phyloP scores from a whole-genome alignment of 2,888 invertebrate species.

The Glyphotaelius pellucidus region DNA sequence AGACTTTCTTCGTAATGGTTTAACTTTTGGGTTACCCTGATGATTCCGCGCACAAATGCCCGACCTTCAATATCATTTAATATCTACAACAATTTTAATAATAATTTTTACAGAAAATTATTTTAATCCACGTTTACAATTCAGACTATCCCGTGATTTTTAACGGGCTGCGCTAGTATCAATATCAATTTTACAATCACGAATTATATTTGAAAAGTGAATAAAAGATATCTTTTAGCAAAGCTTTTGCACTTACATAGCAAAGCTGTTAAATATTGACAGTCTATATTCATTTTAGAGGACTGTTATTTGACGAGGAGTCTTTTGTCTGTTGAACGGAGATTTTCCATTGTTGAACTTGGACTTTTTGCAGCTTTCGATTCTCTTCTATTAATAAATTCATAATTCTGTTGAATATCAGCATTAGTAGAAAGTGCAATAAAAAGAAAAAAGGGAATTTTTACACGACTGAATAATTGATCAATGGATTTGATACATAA shows the following conservation, averaged over 20 bases:
- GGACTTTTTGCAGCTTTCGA: not conserved
- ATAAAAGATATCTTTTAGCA: not conserved
- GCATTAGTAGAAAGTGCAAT: not conserved
- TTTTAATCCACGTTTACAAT: no score
- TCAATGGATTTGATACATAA: no score
- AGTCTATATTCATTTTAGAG: slow-evolving; percentile 9
- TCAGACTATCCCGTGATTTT: no score
- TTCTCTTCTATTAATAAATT: not conserved
- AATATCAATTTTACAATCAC: not conserved
- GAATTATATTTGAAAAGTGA: not conserved
- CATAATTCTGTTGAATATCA: not conserved
- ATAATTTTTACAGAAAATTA: no score
- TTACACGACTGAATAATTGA: no score
- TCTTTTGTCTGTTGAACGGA: slow-evolving; percentile 23
- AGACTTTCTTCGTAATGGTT: no score
- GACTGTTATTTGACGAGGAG: slow-evolving; percentile 12
- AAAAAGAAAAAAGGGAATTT: not conserved
- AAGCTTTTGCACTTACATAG: slow-evolving; percentile 12
- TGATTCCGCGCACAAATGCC: no score
- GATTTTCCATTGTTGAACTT: slow-evolving; percentile 17
- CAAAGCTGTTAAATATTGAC: slow-evolving; percentile 15
- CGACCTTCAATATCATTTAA: no score
- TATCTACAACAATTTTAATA: no score
- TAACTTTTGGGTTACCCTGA: no score
- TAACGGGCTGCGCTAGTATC: not conserved